Percentiles rank a stretch among this genome's conserved stretches.
phyloP scores from a whole-genome alignment of 2,888 invertebrate genomes.

The Trichacis sp. region DNA sequence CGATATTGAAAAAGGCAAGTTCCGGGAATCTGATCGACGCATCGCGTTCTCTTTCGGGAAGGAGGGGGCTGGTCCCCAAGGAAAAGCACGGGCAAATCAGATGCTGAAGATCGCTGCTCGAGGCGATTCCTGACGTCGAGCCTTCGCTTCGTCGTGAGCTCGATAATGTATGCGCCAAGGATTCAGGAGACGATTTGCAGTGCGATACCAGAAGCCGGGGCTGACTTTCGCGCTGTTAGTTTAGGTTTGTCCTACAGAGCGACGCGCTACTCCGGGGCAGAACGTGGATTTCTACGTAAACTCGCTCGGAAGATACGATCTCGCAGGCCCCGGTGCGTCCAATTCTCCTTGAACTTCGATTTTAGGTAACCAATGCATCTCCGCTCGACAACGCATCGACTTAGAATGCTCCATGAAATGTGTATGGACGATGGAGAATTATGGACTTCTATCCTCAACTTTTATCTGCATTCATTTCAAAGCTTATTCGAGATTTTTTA shows the following conservation, averaged over 20 bases:
- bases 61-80: constrained; percentile 26
- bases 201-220: constrained; percentile 63
- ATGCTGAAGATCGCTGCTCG: constrained; percentile 44
- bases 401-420: constrained; percentile 21
- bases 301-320: constrained; percentile 62
- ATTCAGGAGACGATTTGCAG: constrained; percentile 64
- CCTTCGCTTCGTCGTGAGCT: constrained; percentile 30
- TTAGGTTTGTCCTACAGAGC: constrained; percentile 29
- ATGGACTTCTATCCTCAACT: too few relatives aligned
- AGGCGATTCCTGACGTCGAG: constrained; percentile 40
- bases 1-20: constrained; percentile 20
- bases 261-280: constrained; percentile 29
- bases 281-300: constrained; percentile 64
- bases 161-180: constrained; percentile 64
- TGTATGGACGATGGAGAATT: too few relatives aligned
- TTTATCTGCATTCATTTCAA: too few relatives aligned
- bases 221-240: constrained; percentile 40
- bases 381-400: constrained; percentile 38
- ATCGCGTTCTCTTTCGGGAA: constrained; percentile 27
- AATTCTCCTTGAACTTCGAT: constrained; percentile 37
- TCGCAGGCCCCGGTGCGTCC: constrained; percentile 40
- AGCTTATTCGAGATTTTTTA: too few relatives aligned
- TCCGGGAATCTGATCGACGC: constrained; percentile 44
- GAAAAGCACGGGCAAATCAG: constrained; percentile 37
- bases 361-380: constrained; percentile 46